phyloP scores from a whole-genome alignment of 2,113 vertebrate species.

The Campylorhamphus procurvoides region DNA sequence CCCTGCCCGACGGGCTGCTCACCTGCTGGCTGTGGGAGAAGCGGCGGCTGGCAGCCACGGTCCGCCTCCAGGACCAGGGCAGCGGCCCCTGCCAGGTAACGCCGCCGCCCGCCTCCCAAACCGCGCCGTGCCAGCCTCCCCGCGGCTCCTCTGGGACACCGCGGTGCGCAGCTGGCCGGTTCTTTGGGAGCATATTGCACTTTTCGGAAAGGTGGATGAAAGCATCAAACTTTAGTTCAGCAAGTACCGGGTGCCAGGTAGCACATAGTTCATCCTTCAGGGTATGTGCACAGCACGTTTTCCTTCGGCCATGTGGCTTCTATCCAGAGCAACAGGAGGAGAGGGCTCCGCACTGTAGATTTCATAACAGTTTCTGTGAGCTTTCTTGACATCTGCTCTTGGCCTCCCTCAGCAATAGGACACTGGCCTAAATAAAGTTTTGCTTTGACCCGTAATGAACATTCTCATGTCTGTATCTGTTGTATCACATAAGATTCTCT shows the following conservation, averaged over 20 bases:
- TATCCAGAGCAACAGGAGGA: neutral
- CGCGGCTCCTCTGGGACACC: rapidly evolving
- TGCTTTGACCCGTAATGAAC: neutral
- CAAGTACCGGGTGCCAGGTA: neutral
- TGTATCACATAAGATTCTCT: neutral
- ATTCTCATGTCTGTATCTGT: neutral
- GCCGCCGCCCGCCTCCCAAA: rapidly evolving
- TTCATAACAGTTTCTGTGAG: neutral
- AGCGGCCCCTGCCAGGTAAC: constrained; percentile 84
- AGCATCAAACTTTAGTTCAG: neutral
- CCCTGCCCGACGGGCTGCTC: constrained; percentile 81
- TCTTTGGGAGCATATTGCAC: neutral
- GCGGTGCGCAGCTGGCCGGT: neutral
- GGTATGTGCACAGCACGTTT: rapidly evolving
- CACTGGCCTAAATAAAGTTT: neutral
- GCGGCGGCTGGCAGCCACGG: constrained; percentile 82
- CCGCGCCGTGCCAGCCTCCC: neutral
- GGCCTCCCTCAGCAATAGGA: neutral
- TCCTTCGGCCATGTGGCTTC: neutral
- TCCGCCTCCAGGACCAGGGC: constrained; percentile 67
- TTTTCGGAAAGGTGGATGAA: neutral
- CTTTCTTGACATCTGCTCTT: neutral
- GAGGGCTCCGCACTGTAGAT: neutral
- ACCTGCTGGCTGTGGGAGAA: constrained; percentile 92
- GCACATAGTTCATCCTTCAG: rapidly evolving